These are phyloP conservation scores for Aythya baeri DNA, from an alignment of 2,113 vertebrate species.

Conservation along the genomic window DNA sequence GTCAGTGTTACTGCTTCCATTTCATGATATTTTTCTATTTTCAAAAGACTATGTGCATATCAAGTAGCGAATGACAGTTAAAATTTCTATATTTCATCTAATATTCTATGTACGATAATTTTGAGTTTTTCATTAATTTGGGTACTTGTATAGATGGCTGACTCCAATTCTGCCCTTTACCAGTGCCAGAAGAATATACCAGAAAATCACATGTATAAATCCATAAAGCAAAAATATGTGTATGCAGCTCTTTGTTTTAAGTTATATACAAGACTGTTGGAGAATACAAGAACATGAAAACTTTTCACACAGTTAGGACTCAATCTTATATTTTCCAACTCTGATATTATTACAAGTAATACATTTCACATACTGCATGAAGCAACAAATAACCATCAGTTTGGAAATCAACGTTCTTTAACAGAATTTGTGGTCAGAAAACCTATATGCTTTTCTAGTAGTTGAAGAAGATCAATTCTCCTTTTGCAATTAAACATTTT, in stretches of 20 bases:
- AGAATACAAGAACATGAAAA: slow-evolving; percentile 10
- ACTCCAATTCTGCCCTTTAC: neutral
- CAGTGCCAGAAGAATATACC: neutral
- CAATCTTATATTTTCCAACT: neutral
- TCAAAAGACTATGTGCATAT: neutral
- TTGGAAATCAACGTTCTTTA: neutral
- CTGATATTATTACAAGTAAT: neutral
- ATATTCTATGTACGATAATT: neutral
- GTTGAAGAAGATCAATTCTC: neutral
- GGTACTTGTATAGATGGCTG: neutral
- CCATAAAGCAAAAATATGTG: neutral
- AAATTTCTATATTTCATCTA: neutral
- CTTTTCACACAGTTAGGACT: slow-evolving; percentile 20
- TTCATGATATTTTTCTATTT: neutral
- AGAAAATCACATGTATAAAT: slow-evolving; percentile 28
- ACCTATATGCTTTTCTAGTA: slow-evolving; percentile 31
- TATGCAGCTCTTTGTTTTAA: neutral
- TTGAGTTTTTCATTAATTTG: neutral
- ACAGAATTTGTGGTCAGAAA: slow-evolving; percentile 7
- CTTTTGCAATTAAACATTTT: neutral
- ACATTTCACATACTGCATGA: neutral
- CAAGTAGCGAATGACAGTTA: neutral
- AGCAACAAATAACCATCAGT: neutral
- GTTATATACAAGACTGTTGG: slow-evolving; percentile 20
- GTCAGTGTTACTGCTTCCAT: neutral